These are phyloP conservation scores for Etheostoma cragini DNA, from an alignment of 2,113 vertebrate genomes.

Conservation along the genomic window DNA sequence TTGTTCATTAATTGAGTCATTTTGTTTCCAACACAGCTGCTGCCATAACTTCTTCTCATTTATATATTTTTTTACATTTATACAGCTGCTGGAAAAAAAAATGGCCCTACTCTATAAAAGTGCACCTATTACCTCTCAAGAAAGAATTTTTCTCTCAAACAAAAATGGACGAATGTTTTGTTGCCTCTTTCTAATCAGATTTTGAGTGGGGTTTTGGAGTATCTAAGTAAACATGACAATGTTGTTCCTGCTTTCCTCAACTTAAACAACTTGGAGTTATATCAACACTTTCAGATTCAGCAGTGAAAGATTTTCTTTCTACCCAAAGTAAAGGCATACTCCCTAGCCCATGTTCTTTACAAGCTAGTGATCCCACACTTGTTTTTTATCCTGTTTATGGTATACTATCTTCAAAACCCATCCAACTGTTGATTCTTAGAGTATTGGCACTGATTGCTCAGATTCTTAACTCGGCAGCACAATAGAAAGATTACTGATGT, in stretches of 20 bases:
- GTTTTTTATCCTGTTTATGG: not conserved
- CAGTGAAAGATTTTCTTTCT: not conserved
- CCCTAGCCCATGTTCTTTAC: not conserved
- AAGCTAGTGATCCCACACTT: not conserved
- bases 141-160: conserved; percentile 12
- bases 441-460: conserved; percentile 3
- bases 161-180: conserved; percentile 16
- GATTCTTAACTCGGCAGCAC: conserved; percentile 17
- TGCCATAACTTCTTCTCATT: conserved; percentile 24
- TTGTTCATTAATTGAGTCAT: conserved; percentile 47
- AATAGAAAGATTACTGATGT: conserved; percentile 27
- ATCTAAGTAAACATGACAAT: not conserved
- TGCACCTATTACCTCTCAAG: not conserved
- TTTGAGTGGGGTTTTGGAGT: conserved; percentile 7
- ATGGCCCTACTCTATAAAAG: conserved; percentile 1
- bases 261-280: conserved; percentile 13
- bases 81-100: not conserved
- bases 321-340: not conserved
- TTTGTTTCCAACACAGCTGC: conserved; percentile 39
- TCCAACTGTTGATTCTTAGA: conserved; percentile 15
- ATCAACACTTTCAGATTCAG: not conserved
- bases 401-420: conserved; percentile 2
- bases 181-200: not conserved
- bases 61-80: not conserved
- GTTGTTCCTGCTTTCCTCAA: conserved; percentile 2